Percentiles rank a stretch among this genome's conserved stretches.
These are phyloP conservation scores for Ophioninae sp. DNA, from an alignment of 2,888 invertebrate genomes.

Conservation along the genomic window DNA sequence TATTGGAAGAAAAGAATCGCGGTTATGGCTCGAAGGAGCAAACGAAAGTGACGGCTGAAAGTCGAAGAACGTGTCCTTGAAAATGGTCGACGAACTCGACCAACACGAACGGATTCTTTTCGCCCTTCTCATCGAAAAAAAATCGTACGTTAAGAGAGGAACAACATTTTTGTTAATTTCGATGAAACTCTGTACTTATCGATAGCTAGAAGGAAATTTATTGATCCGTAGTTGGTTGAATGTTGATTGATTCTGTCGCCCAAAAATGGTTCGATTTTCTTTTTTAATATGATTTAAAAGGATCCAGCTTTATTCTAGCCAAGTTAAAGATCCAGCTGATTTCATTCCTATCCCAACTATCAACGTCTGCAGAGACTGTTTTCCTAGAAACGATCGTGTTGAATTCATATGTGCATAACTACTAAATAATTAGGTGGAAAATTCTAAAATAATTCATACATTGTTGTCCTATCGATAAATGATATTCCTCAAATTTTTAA, in stretches of 20 bases:
- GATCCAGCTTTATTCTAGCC: no score
- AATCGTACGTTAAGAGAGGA: background rate
- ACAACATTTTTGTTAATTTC: background rate
- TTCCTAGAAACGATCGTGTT: no score
- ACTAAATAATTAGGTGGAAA: no score
- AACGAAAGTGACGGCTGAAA: slow-evolving; percentile 39
- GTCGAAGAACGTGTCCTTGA: slow-evolving; percentile 68
- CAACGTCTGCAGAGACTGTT: no score
- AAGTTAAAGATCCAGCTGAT: background rate
- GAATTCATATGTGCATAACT: no score
- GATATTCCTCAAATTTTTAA: no score
- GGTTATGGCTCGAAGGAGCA: background rate
- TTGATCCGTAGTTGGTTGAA: background rate
- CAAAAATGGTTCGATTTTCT: background rate
- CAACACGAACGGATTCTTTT: slow-evolving; percentile 49
- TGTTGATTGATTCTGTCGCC: background rate
- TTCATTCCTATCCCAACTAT: no score
- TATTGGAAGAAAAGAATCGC: slow-evolving; percentile 8
- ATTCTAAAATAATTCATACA: no score
- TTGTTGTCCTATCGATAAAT: no score
- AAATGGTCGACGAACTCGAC: slow-evolving; percentile 72
- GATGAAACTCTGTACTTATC: no score
- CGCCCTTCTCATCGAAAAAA: background rate
- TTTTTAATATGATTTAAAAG: background rate
- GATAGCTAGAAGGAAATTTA: background rate